Evolutionary conservation across 1,140 invertebrate genomes (phyloP).

Genomic region (Caenorhabditis brenneri): DNA sequence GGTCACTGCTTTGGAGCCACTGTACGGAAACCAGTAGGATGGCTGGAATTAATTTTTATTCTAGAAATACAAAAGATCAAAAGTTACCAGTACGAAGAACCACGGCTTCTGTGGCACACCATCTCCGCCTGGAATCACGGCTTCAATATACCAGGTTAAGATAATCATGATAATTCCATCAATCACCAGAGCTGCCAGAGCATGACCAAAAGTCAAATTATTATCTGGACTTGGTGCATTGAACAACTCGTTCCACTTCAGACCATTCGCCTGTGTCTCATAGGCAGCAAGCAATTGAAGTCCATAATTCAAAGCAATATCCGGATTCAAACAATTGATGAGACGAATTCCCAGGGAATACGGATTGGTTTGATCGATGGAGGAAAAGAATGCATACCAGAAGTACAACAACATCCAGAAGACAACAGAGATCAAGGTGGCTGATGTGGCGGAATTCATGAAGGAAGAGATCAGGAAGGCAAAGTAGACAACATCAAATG

Average conservation of each 20-base stretch:
- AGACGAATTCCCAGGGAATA: slow-evolving; percentile 54
- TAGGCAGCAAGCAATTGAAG: slow-evolving; percentile 59
- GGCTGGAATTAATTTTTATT: no score
- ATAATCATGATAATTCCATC: slow-evolving; percentile 77
- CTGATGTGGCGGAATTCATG: slow-evolving; percentile 76
- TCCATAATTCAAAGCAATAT: slow-evolving; percentile 61
- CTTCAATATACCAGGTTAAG: slow-evolving; percentile 78
- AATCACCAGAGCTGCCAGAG: slow-evolving; percentile 76
- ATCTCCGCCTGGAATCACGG: slow-evolving; percentile 69
- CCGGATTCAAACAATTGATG: slow-evolving; percentile 63
- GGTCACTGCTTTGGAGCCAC: slow-evolving; percentile 75
- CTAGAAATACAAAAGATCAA: no score
- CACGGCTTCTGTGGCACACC: slow-evolving; percentile 63
- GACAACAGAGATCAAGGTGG: slow-evolving; percentile 59
- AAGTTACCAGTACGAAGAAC: slow-evolving; percentile 59
- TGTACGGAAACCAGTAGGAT: slow-evolving; percentile 77
- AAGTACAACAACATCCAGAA: slow-evolving; percentile 65
- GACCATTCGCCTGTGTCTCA: slow-evolving; percentile 60
- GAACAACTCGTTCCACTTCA: slow-evolving; percentile 58
- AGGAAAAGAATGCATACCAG: slow-evolving; percentile 63
- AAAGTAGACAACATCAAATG: slow-evolving; percentile 76
- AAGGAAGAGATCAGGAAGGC: slow-evolving; percentile 78
- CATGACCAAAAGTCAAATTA: slow-evolving; percentile 58
- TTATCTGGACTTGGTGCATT: slow-evolving; percentile 58
- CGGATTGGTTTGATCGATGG: slow-evolving; percentile 55